phyloP scores from a whole-genome alignment of 2,888 invertebrate species.

The Drosophila cognata region DNA sequence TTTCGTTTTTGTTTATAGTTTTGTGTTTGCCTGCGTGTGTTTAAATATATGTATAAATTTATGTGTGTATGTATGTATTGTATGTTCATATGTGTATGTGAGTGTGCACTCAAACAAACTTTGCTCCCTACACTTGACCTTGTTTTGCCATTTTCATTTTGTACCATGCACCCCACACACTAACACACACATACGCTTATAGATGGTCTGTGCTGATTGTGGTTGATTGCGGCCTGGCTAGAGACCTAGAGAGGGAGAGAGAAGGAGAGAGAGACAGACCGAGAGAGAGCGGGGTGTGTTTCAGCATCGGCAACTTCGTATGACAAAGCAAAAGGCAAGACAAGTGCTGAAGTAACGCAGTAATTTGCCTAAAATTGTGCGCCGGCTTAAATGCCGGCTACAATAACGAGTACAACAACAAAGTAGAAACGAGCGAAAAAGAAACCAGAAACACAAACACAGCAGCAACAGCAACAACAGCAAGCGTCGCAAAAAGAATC shows the following conservation, averaged over 20 bases:
- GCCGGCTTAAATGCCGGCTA: conserved; percentile 66
- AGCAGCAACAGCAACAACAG: conserved; percentile 15
- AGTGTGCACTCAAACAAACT: conserved; percentile 73
- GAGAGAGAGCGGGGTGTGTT: not conserved
- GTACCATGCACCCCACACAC: conserved; percentile 46
- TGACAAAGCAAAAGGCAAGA: conserved; percentile 64
- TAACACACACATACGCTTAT: conserved; percentile 17
- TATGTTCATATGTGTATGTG: conserved; percentile 22
- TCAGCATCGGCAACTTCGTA: conserved; percentile 53
- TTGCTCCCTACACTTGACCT: conserved; percentile 81
- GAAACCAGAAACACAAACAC: conserved; percentile 34
- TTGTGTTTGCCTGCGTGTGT: conserved; percentile 21
- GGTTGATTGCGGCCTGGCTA: conserved; percentile 35
- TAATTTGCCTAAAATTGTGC: conserved; percentile 67
- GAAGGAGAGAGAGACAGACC: not conserved
- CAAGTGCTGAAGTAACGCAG: conserved; percentile 45
- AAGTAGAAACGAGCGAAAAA: conserved; percentile 17
- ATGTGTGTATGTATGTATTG: conserved; percentile 14
- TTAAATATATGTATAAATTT: not conserved
- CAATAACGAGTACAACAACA: conserved; percentile 26
- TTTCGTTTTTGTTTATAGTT: conserved; percentile 51
- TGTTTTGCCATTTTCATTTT: conserved; percentile 78
- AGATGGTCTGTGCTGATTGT: conserved; percentile 40
- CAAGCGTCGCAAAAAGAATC: conserved; percentile 35
- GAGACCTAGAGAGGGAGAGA: not conserved